A percentile compares a stretch with the other conserved stretches of the same genome.
Conservation (phyloP, 2,888 invertebrate species). For the Bombyx huttoni region DNA sequence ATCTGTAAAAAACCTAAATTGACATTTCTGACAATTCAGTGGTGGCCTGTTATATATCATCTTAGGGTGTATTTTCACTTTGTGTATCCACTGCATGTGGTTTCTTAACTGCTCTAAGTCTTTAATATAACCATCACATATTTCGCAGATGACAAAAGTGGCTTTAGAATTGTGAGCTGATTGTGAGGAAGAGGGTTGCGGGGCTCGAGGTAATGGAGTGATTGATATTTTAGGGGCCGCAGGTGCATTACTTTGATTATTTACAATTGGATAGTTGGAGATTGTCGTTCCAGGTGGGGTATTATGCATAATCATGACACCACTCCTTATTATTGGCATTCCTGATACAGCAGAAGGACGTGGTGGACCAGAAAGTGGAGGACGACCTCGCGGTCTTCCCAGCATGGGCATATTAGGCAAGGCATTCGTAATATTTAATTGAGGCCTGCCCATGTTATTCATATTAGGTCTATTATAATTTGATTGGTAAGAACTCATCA, state of each 20-base stretch:
- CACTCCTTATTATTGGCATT: conserved; percentile 64
- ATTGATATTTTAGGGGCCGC: conserved; percentile 94
- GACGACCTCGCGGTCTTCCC: conserved; percentile 62
- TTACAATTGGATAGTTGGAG: conserved; percentile 54
- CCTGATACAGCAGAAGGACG: conserved; percentile 49
- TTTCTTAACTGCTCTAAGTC: conserved; percentile 94
- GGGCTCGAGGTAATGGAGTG: conserved; percentile 86
- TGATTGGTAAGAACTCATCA: conserved; percentile 57
- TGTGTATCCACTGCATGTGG: conserved; percentile 98
- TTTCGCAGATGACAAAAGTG: conserved; percentile 95
- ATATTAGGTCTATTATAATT: conserved; percentile 60
- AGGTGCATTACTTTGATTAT: conserved; percentile 44
- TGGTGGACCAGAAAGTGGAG: conserved; percentile 40
- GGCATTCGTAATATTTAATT: conserved; percentile 34
- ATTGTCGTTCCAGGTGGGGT: conserved; percentile 58
- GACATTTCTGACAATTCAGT: conserved; percentile 95
- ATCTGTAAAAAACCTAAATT: conserved; percentile 96
- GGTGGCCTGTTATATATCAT: conserved; percentile 97
- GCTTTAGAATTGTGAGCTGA: conserved; percentile 74
- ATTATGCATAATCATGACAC: conserved; percentile 80
- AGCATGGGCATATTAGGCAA: conserved; percentile 40
- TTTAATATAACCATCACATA: conserved; percentile 97
- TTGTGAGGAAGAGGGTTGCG: conserved; percentile 58
- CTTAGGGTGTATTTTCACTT: conserved; percentile 96
- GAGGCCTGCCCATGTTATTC: conserved; percentile 50